Evolutionary conservation across 1,140 invertebrate species (phyloP).

Genomic region (Drosophila mauritiana): DNA sequence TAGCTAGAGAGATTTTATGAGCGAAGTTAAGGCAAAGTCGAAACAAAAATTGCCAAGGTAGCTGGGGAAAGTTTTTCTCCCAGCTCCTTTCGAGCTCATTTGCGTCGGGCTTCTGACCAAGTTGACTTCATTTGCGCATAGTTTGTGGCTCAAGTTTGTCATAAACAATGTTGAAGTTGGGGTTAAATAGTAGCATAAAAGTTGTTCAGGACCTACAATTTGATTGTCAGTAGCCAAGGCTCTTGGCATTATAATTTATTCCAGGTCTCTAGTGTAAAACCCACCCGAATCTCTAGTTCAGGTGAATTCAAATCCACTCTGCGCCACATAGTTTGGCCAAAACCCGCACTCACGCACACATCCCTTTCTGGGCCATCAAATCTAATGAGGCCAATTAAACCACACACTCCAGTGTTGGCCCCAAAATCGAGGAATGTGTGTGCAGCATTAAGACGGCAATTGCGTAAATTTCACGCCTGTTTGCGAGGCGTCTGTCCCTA

Average conservation of each 20-base stretch:
- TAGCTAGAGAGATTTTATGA: slow-evolving; percentile 57
- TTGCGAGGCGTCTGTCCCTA: slow-evolving; percentile 19
- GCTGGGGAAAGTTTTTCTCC: slow-evolving; percentile 56
- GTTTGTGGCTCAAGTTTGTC: slow-evolving; percentile 77
- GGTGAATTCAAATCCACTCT: slow-evolving; percentile 4
- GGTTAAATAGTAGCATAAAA: slow-evolving; percentile 72
- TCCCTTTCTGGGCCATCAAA: slow-evolving; percentile 57
- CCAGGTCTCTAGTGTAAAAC: slow-evolving; percentile 24
- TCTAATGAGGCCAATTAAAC: slow-evolving; percentile 68
- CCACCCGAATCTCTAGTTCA: not conserved
- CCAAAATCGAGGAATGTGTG: slow-evolving; percentile 66
- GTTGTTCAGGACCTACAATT: slow-evolving; percentile 53
- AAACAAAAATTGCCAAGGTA: slow-evolving; percentile 65
- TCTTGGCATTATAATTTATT: slow-evolving; percentile 32
- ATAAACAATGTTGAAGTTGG: slow-evolving; percentile 78
- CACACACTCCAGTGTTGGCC: slow-evolving; percentile 38
- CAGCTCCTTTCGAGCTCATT: slow-evolving; percentile 56
- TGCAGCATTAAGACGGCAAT: slow-evolving; percentile 74
- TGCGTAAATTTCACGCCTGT: slow-evolving; percentile 79
- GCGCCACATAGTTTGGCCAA: not conserved
- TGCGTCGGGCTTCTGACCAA: slow-evolving; percentile 64
- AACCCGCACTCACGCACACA: slow-evolving; percentile 11
- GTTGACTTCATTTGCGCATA: slow-evolving; percentile 78
- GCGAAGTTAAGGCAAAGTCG: slow-evolving; percentile 51
- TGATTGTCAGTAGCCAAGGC: slow-evolving; percentile 60